Percentiles rank a stretch among this genome's conserved stretches.
Conservation (phyloP, 37 sponge, comb jelly and placozoan species). For the Ephydatia muelleri region DNA sequence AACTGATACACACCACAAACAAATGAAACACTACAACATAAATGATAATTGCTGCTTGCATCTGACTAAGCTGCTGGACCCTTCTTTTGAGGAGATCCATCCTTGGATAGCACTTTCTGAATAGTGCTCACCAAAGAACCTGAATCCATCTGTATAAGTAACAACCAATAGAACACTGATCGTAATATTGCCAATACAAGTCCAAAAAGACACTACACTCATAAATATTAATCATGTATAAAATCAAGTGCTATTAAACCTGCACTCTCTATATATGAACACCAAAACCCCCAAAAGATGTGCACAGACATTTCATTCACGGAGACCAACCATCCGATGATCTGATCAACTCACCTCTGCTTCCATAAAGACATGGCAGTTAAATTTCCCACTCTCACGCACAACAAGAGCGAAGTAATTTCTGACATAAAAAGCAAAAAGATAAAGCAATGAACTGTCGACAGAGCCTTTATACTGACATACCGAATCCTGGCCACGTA, state of each 20-base stretch:
- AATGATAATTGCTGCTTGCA: background rate
- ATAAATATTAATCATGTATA: too few relatives aligned
- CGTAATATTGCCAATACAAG: too few relatives aligned
- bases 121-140: constrained; percentile 53
- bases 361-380: constrained; percentile 59
- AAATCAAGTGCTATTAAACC: too few relatives aligned
- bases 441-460: too few relatives aligned
- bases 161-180: too few relatives aligned
- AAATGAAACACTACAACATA: background rate
- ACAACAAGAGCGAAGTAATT: constrained; percentile 65
- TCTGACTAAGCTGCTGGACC: too few relatives aligned
- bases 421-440: constrained; percentile 10
- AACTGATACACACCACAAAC: too few relatives aligned
- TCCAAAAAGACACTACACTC: background rate
- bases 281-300: too few relatives aligned
- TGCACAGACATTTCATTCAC: too few relatives aligned
- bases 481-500: constrained; percentile 66
- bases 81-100: background rate
- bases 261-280: too few relatives aligned
- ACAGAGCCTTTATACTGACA: background rate
- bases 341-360: constrained; percentile 13
- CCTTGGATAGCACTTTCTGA: constrained; percentile 41
- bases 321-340: constrained; percentile 1
- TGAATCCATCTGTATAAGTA: constrained; percentile 47
- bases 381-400: constrained; percentile 38